Percentiles rank a stretch among this genome's conserved stretches.
Conservation (phyloP, 2,888 invertebrate species). For the Actias luna region DNA sequence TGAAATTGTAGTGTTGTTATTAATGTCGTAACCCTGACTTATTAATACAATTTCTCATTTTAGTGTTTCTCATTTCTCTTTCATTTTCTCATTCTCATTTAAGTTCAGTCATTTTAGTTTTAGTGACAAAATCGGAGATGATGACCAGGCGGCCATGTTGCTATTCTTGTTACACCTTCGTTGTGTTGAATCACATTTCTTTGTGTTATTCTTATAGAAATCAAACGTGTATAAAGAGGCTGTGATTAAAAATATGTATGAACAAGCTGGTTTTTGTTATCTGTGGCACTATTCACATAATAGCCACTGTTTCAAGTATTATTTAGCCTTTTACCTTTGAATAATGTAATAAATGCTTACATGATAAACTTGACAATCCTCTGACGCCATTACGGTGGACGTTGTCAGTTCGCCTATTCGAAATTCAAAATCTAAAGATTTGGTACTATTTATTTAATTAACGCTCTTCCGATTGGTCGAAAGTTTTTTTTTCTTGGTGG, state of each 20-base stretch:
- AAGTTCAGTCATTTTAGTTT: no score
- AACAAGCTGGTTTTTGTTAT: background rate
- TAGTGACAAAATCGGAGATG: no score
- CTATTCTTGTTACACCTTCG: no score
- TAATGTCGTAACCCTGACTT: no score
- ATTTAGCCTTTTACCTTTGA: conserved; percentile 36
- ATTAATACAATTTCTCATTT: no score
- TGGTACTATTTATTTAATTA: background rate
- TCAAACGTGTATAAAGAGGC: no score
- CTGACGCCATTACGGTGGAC: conserved; percentile 5
- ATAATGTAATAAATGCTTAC: conserved; percentile 26
- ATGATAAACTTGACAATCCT: background rate
- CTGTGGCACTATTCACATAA: conserved; percentile 20
- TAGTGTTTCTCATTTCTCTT: no score
- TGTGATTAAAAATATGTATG: background rate
- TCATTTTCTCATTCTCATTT: no score
- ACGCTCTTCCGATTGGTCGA: background rate
- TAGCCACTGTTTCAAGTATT: conserved; percentile 46
- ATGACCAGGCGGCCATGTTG: no score
- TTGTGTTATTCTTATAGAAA: no score
- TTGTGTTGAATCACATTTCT: no score
- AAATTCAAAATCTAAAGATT: background rate
- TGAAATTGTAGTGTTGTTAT: no score
- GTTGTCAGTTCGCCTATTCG: background rate
- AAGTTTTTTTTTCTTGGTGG: conserved; percentile 11